Evolutionary conservation across 2,888 invertebrate species (phyloP).

Genomic region (Drosophila rellima): DNA sequence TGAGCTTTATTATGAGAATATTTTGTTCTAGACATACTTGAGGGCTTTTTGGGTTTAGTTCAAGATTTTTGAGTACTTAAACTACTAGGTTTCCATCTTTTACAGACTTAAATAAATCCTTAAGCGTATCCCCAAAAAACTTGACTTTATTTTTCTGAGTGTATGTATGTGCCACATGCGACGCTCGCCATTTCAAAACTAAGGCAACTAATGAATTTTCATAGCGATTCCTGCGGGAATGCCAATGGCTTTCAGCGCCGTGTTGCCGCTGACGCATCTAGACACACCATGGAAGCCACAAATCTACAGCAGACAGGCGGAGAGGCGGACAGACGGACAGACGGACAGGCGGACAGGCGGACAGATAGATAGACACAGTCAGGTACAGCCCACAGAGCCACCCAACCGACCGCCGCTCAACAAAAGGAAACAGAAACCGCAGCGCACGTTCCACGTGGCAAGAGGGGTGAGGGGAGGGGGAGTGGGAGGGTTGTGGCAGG

Average conservation of each 20-base stretch:
- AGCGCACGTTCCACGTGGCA: slow-evolving; percentile 41
- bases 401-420: slow-evolving; percentile 33
- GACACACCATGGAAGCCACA: slow-evolving; percentile 63
- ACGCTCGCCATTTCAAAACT: slow-evolving; percentile 59
- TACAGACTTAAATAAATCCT: no score
- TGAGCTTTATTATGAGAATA: no score
- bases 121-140: no score
- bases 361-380: slow-evolving; percentile 29
- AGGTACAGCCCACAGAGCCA: slow-evolving; percentile 52
- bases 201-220: slow-evolving; percentile 79
- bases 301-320: slow-evolving; percentile 39
- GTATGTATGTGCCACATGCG: slow-evolving; percentile 21
- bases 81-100: no score
- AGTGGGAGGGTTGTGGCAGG: neutral
- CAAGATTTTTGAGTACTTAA: no score
- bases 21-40: no score
- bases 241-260: slow-evolving; percentile 46
- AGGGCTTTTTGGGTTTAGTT: no score
- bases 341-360: slow-evolving; percentile 28
- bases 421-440: slow-evolving; percentile 77
- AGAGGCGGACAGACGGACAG: slow-evolving; percentile 20
- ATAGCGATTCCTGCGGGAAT: slow-evolving; percentile 74
- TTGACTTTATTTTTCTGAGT: neutral
- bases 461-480: neutral
- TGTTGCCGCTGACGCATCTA: slow-evolving; percentile 33